Conservation (phyloP, 2,888 invertebrate species). For the Tetragonula carbonaria region DNA sequence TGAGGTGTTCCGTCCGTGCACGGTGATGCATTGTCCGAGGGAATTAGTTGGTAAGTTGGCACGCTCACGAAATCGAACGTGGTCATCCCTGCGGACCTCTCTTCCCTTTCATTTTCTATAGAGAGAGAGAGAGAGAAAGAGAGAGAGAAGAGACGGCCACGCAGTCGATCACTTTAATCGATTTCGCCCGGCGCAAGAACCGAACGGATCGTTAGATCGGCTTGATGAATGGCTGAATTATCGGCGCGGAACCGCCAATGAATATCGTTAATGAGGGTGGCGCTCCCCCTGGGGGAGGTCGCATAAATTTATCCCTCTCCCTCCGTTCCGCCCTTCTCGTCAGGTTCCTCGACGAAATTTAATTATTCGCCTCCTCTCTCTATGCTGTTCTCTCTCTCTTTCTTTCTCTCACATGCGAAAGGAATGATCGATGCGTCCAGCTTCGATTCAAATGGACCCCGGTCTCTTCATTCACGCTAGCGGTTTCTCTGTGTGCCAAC, state of each 20-base stretch:
- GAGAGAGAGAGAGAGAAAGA: background rate
- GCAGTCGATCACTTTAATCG: slow-evolving; percentile 80
- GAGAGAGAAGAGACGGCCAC: slow-evolving; percentile 34
- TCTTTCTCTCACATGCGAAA: background rate
- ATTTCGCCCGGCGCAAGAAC: slow-evolving; percentile 73
- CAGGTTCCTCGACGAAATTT: slow-evolving; percentile 65
- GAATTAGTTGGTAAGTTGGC: slow-evolving; percentile 69
- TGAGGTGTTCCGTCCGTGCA: slow-evolving; percentile 71
- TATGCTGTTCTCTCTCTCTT: background rate
- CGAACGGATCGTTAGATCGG: slow-evolving; percentile 73
- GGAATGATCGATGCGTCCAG: slow-evolving; percentile 48
- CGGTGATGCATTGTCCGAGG: slow-evolving; percentile 76
- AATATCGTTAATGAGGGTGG: slow-evolving; percentile 77
- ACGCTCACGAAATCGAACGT: slow-evolving; percentile 50
- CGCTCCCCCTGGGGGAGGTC: slow-evolving; percentile 59
- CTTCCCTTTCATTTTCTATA: slow-evolving; percentile 44
- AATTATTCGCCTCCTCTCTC: slow-evolving; percentile 56
- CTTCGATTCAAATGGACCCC: slow-evolving; percentile 22
- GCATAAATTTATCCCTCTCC: slow-evolving; percentile 70
- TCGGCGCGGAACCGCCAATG: slow-evolving; percentile 75
- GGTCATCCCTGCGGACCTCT: slow-evolving; percentile 51
- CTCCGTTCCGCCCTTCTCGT: slow-evolving; percentile 37
- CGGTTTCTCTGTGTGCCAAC: slow-evolving; percentile 4
- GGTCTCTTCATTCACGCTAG: slow-evolving; percentile 44
- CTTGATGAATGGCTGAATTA: slow-evolving; percentile 80